A percentile compares a stretch with the other conserved stretches of the same genome.
phyloP scores from a whole-genome alignment of 2,797 vertebrate species.

The Tenualosa ilisha region DNA sequence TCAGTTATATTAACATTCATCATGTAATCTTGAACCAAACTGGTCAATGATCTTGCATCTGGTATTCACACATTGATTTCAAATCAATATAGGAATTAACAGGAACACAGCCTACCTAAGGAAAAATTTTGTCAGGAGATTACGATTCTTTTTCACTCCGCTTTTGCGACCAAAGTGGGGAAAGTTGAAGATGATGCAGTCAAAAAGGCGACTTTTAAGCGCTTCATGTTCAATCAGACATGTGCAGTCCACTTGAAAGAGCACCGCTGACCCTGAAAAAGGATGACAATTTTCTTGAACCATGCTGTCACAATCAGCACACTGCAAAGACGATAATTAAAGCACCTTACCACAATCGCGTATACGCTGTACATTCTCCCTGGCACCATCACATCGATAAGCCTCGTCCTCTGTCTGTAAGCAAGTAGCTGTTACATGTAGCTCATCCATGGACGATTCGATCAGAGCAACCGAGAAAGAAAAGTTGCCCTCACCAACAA shows the following conservation, averaged over 20 bases:
- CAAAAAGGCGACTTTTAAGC: conserved; percentile 71
- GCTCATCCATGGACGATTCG: conserved; percentile 47
- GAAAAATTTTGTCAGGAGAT: conserved; percentile 87
- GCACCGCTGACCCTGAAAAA: conserved; percentile 76
- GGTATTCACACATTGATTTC: no score
- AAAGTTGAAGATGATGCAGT: conserved; percentile 91
- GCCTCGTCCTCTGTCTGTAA: conserved; percentile 73
- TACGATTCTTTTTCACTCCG: conserved; percentile 90
- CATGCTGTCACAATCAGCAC: neutral
- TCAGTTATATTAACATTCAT: neutral
- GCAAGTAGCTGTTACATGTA: conserved; percentile 81
- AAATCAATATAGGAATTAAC: neutral
- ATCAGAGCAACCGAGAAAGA: conserved; percentile 83
- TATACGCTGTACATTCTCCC: conserved; percentile 73
- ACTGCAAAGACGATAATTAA: neutral
- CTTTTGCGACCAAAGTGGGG: conserved; percentile 95
- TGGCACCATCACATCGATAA: conserved; percentile 64
- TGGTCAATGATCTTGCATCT: no score
- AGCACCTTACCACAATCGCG: conserved; percentile 74
- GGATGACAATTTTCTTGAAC: neutral
- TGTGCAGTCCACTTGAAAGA: conserved; percentile 89
- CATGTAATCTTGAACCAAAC: neutral
- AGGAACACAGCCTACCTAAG: conserved; percentile 71
- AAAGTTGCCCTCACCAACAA: conserved; percentile 96
- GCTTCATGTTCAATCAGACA: conserved; percentile 73